Conservation (phyloP, 2,797 vertebrate genomes). For the Pipistrellus pipistrellus region DNA sequence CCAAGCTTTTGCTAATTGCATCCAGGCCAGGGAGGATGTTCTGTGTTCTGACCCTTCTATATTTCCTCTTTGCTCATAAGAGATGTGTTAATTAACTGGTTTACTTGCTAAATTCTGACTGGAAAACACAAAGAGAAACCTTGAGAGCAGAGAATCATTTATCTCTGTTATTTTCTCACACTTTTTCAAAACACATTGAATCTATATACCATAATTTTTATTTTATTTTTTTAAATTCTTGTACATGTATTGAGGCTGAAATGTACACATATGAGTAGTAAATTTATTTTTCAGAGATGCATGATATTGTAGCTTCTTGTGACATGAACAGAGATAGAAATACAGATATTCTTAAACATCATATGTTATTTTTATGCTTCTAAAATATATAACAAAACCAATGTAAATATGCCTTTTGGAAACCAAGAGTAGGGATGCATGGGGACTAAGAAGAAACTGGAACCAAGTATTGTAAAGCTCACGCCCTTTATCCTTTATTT, state of each 20-base stretch:
- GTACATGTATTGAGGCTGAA: neutral
- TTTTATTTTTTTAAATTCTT: neutral
- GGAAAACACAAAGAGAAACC: neutral
- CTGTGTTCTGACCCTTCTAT: neutral
- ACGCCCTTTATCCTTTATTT: neutral
- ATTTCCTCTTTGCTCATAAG: neutral
- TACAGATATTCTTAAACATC: neutral
- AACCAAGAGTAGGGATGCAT: neutral
- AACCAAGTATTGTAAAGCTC: neutral
- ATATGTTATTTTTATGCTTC: neutral
- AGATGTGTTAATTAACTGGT: neutral
- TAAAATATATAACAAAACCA: neutral
- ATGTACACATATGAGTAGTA: neutral
- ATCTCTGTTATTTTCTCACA: neutral
- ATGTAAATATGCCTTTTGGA: neutral
- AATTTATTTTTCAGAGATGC: neutral
- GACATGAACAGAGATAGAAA: neutral
- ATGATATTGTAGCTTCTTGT: neutral
- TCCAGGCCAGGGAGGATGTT: neutral
- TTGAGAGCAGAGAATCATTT: neutral
- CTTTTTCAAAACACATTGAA: neutral
- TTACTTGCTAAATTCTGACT: neutral
- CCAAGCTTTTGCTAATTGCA: neutral
- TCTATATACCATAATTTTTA: neutral
- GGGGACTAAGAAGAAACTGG: neutral